Base-by-base conservation (phyloP, 2,888 invertebrate genomes). In the Rhamphomyia laevipes region DNA sequence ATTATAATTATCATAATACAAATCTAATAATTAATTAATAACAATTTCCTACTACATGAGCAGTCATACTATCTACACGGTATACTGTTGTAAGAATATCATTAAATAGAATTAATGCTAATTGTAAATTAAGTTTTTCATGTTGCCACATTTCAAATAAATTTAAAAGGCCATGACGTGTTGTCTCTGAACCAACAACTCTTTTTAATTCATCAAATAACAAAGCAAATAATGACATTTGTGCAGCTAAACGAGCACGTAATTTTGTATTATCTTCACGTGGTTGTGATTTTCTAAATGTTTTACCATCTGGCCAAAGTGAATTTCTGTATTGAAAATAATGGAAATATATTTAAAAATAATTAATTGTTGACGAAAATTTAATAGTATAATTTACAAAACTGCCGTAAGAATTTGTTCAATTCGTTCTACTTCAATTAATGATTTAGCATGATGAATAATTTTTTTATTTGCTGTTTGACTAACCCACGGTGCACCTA, bases 381-480 rank as follows among this genome's bases (percentile, higher is more conserved):
- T 9, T 21, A 47, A 27, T 13, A n/a, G 18, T n/a, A 16, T 13
- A 42, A 41, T 55, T 53, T 51, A 56, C 55, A 58, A 37, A 16
- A 57, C 49, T n/a, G 47, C 42, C 16, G 48, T 51, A 7, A 58
- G 41, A 6, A 56, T 16, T 33, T 81, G 81, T 5, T 86, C 83
- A 48, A 88, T 82, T 64, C 84, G 84, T 55, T 83, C 82, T 6
- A 86, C 82, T 61, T 85, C 84, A 2, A 87, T 87, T 61, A 86
- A 72, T 62, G 77, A 76, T 47, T 84, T 82, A 6, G 89, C 86
- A 62, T 84, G 82, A 59, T 88, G 86, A 40, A 87, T 75, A 59
- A 90, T 89, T 60, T 84, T 77, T 56, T 85, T 74, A 68, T 89
- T 90, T 37, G 89, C 85, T 56, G 84, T 84, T 62, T 87, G 86